Percentiles rank a stretch among this genome's conserved stretches.
Evolutionary conservation across 1,140 invertebrate genomes (phyloP).

Genomic region (Sminthurides bifidus): DNA sequence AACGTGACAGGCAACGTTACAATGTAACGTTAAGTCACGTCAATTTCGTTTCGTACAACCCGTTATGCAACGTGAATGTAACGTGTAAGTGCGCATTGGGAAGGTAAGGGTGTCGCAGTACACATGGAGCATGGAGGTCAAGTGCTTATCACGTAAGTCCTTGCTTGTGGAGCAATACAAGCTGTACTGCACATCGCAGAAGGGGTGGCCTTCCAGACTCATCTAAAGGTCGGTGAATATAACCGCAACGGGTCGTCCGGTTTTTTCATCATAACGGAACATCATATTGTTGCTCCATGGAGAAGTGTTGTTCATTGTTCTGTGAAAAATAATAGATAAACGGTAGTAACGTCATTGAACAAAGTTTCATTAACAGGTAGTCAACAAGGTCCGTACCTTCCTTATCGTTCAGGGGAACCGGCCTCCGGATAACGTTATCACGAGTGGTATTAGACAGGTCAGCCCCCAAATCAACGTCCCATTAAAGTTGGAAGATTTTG

Average conservation of each 20-base stretch:
- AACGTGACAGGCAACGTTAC: not conserved
- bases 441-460: not conserved
- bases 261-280: constrained; percentile 39
- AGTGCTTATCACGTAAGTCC: constrained; percentile 44
- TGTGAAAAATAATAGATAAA: not conserved
- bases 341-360: not conserved
- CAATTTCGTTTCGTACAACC: too few relatives aligned
- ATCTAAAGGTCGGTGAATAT: constrained; percentile 59
- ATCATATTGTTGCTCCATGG: constrained; percentile 64
- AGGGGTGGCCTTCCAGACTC: constrained; percentile 45
- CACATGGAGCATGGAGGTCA: constrained; percentile 43
- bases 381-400: not conserved
- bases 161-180: constrained; percentile 51
- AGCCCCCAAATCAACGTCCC: not conserved
- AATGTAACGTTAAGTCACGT: too few relatives aligned
- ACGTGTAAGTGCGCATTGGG: not conserved
- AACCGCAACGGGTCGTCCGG: constrained; percentile 38
- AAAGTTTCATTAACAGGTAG: not conserved
- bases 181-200: constrained; percentile 49
- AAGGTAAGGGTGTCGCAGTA: constrained; percentile 44
- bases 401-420: not conserved
- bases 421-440: not conserved
- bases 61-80: too few relatives aligned
- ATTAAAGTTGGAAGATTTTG: not conserved
- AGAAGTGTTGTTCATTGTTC: constrained; percentile 40